Percentiles rank a stretch among this genome's conserved stretches.
Conservation (phyloP, 2,797 vertebrate species). For the Numenius phaeopus region DNA sequence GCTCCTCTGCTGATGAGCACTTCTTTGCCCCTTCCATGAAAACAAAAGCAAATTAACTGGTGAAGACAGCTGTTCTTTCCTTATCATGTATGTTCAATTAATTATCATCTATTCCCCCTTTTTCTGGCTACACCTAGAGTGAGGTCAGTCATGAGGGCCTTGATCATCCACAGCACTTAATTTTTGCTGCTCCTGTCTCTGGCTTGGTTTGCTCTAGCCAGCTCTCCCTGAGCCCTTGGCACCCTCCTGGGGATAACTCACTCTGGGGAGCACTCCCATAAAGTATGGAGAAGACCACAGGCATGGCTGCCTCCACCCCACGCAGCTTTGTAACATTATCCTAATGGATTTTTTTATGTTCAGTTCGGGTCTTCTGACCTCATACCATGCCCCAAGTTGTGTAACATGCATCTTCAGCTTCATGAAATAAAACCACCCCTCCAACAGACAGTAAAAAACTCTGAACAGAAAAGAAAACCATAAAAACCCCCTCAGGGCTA, state of each 20-base stretch:
- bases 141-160: neutral
- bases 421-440: neutral
- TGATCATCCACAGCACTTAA: accelerated
- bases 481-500: neutral
- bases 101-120: neutral
- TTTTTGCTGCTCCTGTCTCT: neutral
- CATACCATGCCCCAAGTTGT: neutral
- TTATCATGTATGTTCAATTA: neutral
- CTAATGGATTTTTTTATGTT: neutral
- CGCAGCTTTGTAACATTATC: neutral
- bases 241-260: neutral
- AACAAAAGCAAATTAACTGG: neutral
- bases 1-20: neutral
- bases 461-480: neutral
- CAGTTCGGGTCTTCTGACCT: neutral
- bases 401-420: neutral
- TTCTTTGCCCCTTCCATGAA: neutral
- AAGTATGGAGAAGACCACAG: neutral
- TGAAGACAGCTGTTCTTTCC: neutral
- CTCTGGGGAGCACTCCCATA: neutral
- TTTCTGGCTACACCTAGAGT: neutral
- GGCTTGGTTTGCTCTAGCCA: neutral
- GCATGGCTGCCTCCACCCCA: neutral
- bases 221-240: neutral
- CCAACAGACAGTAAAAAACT: neutral